Evolutionary conservation across 2,888 invertebrate genomes (phyloP).

Genomic region (Lycaena phlaeas): DNA sequence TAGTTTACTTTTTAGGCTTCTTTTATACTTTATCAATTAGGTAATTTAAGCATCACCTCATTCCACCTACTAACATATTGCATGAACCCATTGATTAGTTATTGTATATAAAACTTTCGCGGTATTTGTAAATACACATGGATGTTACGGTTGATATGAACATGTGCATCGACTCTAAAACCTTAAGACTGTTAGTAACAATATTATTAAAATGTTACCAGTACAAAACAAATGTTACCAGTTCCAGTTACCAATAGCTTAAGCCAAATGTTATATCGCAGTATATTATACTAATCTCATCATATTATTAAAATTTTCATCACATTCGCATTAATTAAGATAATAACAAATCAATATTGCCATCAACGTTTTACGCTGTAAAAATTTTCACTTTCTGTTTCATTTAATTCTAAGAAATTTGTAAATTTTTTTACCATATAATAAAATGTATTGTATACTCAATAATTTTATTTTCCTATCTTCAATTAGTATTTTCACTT

Average conservation of each 20-base stretch:
- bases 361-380: background rate
- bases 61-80: conserved; percentile 33
- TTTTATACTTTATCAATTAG: conserved; percentile 11
- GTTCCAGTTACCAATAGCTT: conserved; percentile 38
- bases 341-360: background rate
- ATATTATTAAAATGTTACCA: conserved; percentile 26
- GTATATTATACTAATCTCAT: background rate
- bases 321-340: conserved; percentile 2
- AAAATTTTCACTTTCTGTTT: conserved; percentile 23
- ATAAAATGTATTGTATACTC: conserved; percentile 57
- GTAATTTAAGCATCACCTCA: conserved; percentile 15
- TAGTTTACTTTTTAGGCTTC: conserved; percentile 9
- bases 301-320: background rate
- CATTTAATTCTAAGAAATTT: conserved; percentile 44
- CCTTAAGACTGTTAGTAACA: conserved; percentile 49
- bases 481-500: background rate
- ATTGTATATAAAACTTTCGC: conserved; percentile 46
- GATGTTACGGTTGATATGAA: conserved; percentile 12
- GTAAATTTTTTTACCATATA: conserved; percentile 66
- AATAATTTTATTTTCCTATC: conserved; percentile 32
- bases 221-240: conserved; percentile 30
- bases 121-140: conserved; percentile 53
- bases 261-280: conserved; percentile 15
- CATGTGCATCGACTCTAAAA: conserved; percentile 29
- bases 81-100: conserved; percentile 35